These are phyloP conservation scores for Dryococelus australis DNA, from an alignment of 2,888 invertebrate genomes.

Conservation along the genomic window DNA sequence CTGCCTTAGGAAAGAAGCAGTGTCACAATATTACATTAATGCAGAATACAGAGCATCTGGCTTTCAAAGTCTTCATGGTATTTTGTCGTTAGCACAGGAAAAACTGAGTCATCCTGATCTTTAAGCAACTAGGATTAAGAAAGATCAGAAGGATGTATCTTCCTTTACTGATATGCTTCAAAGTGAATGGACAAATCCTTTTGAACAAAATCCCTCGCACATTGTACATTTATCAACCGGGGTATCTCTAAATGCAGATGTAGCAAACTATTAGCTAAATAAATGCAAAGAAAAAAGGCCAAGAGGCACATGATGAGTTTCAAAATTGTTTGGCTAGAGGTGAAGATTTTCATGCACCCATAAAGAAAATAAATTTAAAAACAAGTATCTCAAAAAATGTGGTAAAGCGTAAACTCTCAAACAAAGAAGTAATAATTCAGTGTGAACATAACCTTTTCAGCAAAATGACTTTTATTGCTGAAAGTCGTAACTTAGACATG, in stretches of 20 bases:
- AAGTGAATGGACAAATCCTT: constrained; percentile 21
- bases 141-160: neutral
- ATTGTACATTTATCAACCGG: constrained; percentile 12
- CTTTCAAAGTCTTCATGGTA: neutral
- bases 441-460: neutral
- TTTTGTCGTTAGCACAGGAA: neutral
- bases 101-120: neutral
- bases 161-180: neutral
- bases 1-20: neutral
- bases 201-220: neutral
- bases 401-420: neutral
- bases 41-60: neutral
- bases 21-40: neutral
- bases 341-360: neutral
- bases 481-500: neutral
- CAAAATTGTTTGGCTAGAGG: neutral
- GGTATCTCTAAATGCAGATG: neutral
- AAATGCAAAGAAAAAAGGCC: neutral
- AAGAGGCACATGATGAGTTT: neutral
- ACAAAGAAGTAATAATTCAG: constrained; percentile 12
- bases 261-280: neutral
- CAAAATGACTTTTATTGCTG: constrained; percentile 18
- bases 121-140: neutral
- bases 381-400: neutral
- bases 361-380: neutral